Evolutionary conservation across 2,113 vertebrate species (phyloP), one percentile per base, ranked within the genome.

Genomic region (Sterrhoptilus dennistouni): DNA sequence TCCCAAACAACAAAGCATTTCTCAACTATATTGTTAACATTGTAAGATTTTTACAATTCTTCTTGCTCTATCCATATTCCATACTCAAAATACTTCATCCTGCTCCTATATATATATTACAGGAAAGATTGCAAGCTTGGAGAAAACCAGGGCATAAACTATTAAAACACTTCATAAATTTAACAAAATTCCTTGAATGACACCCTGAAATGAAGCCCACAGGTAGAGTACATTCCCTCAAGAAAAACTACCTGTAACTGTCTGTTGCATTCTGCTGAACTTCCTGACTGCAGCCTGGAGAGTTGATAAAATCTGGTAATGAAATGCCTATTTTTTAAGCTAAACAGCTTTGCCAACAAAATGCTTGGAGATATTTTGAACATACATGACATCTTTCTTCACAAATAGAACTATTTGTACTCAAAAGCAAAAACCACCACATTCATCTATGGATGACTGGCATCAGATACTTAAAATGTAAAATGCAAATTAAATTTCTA

Each of bases 191-290:
- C 74, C 22, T 88, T 52, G 83, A 59, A 79, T 52, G 60, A 24
- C 63, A 72, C n/a, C 40, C 83, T 78, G 47, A 70, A 91, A 66
- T 27, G 35, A 89, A 89, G 44, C 44, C 65, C 65, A 85, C 22
- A 64, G 65, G 49, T 91, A 29, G 14, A 87, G 63, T 28, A 83
- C 10, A 49, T 75, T 63, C 44, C 81, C 44, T 75, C 53, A 57
- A 76, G 59, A 42, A 87, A 90, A 79, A 57, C 23, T 74, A 49
- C 45, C 69, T 86, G 11, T 86, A 86, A 24, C 36, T 88, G 68
- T 90, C 94, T 74, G n/a, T 42, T 74, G 56, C 54, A 93, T 93
- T 90, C 75, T 76, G 47, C 59, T 95, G 71, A 92, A 61, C 68
- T 83, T 78, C 50, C 64, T 89, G 68, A 88, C 44, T 70, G 68